phyloP scores from a whole-genome alignment of 2,797 vertebrate genomes.

The Spinibarbus caldwelli region DNA sequence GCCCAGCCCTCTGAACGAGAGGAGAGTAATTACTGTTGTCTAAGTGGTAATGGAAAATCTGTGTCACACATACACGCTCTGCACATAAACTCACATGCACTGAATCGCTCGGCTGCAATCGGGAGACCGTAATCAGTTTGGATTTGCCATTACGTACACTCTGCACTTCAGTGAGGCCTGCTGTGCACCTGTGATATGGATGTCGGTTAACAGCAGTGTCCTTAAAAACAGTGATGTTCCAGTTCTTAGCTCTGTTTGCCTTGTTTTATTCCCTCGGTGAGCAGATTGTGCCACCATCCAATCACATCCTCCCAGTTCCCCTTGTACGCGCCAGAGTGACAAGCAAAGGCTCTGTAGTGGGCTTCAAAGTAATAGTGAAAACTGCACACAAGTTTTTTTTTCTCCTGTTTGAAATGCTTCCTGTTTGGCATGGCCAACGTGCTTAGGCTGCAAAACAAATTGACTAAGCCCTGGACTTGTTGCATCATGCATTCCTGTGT shows the following conservation, averaged over 20 bases:
- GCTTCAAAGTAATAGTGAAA: constrained; percentile 62
- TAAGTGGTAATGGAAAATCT: constrained; percentile 74
- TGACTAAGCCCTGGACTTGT: constrained; percentile 63
- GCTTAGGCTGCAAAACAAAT: constrained; percentile 67
- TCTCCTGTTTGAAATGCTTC: constrained; percentile 63
- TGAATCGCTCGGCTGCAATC: constrained; percentile 52
- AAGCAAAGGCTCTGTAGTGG: constrained; percentile 38
- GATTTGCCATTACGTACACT: constrained; percentile 69
- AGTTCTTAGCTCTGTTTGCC: constrained; percentile 57
- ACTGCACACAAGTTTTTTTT: constrained; percentile 50
- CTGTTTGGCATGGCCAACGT: constrained; percentile 64
- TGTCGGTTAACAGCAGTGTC: constrained; percentile 58
- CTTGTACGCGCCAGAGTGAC: constrained; percentile 56
- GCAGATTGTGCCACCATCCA: constrained; percentile 48
- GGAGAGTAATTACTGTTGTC: constrained; percentile 75
- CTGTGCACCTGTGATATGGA: constrained; percentile 53
- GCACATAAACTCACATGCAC: constrained; percentile 44
- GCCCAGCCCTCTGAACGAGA: constrained; percentile 65
- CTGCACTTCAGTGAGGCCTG: constrained; percentile 54
- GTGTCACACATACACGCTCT: constrained; percentile 64
- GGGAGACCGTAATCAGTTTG: constrained; percentile 68
- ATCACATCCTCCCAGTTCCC: constrained; percentile 47
- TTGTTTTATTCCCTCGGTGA: constrained; percentile 61
- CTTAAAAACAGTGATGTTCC: constrained; percentile 55
- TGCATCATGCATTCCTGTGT: constrained; percentile 41